A percentile compares a stretch with the other conserved stretches of the same genome.
These are phyloP conservation scores for Mimas tiliae DNA, from an alignment of 2,888 invertebrate genomes.

Conservation along the genomic window DNA sequence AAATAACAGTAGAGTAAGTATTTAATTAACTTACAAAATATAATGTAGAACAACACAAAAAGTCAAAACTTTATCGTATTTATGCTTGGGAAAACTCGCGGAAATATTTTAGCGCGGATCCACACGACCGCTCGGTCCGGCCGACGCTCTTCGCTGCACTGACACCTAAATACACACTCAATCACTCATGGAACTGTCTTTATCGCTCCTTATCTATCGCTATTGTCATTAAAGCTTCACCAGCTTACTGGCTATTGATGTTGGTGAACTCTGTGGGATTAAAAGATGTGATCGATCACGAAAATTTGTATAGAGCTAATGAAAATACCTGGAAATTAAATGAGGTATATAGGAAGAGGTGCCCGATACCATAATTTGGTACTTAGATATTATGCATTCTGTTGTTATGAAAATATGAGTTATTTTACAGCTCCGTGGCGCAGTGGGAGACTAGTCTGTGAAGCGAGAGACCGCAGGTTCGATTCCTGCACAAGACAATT, in stretches of 20 bases:
- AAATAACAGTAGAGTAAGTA: background rate
- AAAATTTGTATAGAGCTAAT: background rate
- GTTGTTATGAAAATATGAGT: too few relatives aligned
- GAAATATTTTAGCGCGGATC: background rate
- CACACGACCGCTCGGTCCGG: background rate
- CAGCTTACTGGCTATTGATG: slow-evolving; percentile 29
- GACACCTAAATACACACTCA: slow-evolving; percentile 17
- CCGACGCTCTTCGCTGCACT: slow-evolving; percentile 19
- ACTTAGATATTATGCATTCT: too few relatives aligned
- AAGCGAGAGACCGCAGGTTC: too few relatives aligned
- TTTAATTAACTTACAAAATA: slow-evolving; percentile 4
- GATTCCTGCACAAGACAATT: too few relatives aligned
- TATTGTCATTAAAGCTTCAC: slow-evolving; percentile 34
- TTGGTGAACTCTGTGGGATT: slow-evolving; percentile 13
- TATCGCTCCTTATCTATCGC: slow-evolving; percentile 31
- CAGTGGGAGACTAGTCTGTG: too few relatives aligned
- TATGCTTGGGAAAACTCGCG: slow-evolving; percentile 2
- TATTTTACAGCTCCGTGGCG: too few relatives aligned
- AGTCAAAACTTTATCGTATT: background rate
- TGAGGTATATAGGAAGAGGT: too few relatives aligned
- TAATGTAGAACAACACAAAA: background rate
- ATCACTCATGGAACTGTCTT: slow-evolving; percentile 30
- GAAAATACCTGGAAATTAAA: background rate
- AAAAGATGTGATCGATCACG: background rate
- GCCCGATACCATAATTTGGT: too few relatives aligned